A percentile compares a stretch with the other conserved stretches of the same genome.
Conservation (phyloP, 2,113 vertebrate genomes). For the Miniopterus natalensis region DNA sequence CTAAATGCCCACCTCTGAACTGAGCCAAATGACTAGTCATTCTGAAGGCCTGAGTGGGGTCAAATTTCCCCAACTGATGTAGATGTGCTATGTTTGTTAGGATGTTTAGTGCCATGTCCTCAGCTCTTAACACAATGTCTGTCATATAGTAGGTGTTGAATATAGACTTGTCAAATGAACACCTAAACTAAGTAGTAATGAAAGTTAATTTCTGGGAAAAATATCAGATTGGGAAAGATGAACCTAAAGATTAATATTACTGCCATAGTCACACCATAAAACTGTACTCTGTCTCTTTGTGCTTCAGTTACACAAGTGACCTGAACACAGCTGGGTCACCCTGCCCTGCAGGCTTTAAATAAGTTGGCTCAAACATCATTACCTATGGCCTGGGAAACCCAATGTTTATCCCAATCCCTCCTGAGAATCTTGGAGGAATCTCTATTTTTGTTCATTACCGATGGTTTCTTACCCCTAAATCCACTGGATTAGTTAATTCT, state of each 20-base stretch:
- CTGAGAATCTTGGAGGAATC: slow-evolving; percentile 24
- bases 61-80: background rate
- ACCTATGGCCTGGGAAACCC: slow-evolving; percentile 29
- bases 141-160: background rate
- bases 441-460: slow-evolving; percentile 6
- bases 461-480: background rate
- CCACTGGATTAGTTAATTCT: background rate
- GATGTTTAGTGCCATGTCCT: background rate
- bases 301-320: slow-evolving; percentile 24
- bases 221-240: slow-evolving; percentile 13
- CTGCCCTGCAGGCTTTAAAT: slow-evolving; percentile 52
- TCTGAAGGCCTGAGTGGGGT: background rate
- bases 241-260: slow-evolving; percentile 44
- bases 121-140: background rate
- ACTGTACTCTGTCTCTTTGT: background rate
- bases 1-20: background rate
- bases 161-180: background rate
- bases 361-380: background rate
- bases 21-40: background rate
- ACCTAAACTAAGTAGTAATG: slow-evolving; percentile 26
- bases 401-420: slow-evolving; percentile 38
- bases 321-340: slow-evolving; percentile 4
- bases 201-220: slow-evolving; percentile 15
- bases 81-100: background rate
- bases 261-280: slow-evolving; percentile 8